These are phyloP conservation scores for Sylvietta virens DNA, from an alignment of 2,113 vertebrate genomes.

Conservation along the genomic window DNA sequence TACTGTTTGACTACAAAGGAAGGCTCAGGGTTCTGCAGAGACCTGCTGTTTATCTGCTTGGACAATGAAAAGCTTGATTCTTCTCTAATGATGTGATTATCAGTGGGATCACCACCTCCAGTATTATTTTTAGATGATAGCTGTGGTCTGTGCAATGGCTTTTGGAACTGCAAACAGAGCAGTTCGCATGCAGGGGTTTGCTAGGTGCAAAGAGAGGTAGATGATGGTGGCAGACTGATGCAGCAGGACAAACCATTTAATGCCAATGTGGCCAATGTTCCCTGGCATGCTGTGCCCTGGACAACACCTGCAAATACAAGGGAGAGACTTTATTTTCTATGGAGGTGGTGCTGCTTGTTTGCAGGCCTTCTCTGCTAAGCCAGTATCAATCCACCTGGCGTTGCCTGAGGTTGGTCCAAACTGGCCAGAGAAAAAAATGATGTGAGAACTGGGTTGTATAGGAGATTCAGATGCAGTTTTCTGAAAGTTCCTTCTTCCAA, in stretches of 20 bases:
- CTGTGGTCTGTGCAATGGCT: background rate
- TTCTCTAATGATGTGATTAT: background rate
- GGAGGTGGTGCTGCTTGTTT: background rate
- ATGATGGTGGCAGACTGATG: background rate
- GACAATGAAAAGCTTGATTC: background rate
- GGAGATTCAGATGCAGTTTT: background rate
- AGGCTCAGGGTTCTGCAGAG: background rate
- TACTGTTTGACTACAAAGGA: background rate
- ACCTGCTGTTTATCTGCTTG: background rate
- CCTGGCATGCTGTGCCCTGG: background rate
- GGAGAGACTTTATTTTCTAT: background rate
- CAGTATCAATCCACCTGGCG: background rate
- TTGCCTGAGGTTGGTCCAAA: rapidly evolving
- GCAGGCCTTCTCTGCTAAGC: background rate
- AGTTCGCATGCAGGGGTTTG: background rate
- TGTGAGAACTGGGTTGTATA: background rate
- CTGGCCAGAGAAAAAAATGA: background rate
- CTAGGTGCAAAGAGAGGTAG: background rate
- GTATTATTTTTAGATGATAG: background rate
- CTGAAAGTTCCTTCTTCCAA: background rate
- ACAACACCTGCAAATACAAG: background rate
- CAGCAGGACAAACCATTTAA: background rate
- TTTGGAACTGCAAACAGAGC: background rate
- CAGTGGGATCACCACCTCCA: background rate
- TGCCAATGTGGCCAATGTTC: background rate